phyloP scores from a whole-genome alignment of 2,888 invertebrate genomes.

The Bombylius major region DNA sequence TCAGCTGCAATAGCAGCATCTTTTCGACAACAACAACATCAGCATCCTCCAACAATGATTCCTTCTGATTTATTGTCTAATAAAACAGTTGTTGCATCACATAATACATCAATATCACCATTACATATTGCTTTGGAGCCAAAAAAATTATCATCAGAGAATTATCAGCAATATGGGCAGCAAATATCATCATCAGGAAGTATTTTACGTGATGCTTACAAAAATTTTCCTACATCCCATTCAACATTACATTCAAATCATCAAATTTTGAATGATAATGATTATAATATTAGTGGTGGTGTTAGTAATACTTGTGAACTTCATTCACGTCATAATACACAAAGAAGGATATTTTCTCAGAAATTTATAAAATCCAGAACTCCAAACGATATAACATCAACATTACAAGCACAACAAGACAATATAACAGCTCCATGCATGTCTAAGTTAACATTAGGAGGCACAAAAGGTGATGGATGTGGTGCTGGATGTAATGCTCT shows the following conservation, averaged over 20 bases:
- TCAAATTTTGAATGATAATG: background rate
- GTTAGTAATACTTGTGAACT: background rate
- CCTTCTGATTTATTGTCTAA: background rate
- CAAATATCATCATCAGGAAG: background rate
- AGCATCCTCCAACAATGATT: background rate
- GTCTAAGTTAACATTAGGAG: background rate
- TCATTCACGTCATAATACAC: background rate
- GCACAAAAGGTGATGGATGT: conserved; percentile 1
- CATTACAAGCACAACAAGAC: background rate
- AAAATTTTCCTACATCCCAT: background rate
- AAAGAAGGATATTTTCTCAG: background rate
- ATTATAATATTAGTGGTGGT: background rate
- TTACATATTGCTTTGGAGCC: background rate
- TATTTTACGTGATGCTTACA: background rate
- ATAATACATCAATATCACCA: background rate
- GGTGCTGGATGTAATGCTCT: conserved; percentile 18
- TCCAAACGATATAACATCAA: background rate
- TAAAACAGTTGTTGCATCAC: background rate
- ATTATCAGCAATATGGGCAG: background rate
- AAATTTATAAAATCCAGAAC: background rate
- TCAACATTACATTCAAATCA: background rate
- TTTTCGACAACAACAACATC: background rate
- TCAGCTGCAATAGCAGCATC: conserved; percentile 1
- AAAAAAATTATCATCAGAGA: background rate
- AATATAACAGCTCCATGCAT: background rate